phyloP scores from a whole-genome alignment of 2,797 vertebrate genomes.

The Dromococcyx pavoninus region DNA sequence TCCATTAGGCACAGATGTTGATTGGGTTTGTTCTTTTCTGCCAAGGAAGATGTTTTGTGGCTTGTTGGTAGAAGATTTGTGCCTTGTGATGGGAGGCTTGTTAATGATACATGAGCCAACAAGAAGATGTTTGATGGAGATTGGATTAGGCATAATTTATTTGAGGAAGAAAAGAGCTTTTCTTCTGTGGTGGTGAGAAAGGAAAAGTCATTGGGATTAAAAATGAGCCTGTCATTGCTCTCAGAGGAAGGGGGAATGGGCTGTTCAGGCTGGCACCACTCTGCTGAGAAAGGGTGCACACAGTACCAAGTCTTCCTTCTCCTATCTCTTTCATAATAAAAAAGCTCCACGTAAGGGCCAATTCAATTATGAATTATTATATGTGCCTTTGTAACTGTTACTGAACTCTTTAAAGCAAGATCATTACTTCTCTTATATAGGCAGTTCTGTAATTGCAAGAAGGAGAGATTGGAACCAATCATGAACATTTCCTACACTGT shows the following conservation, averaged over 20 bases:
- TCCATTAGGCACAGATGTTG: not conserved
- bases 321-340: not conserved
- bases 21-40: not conserved
- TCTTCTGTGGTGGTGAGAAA: fast-evolving
- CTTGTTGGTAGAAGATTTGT: not conserved
- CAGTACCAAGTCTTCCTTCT: not conserved
- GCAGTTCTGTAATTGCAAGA: not conserved
- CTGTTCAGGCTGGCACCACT: not conserved
- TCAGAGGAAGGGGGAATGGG: not conserved
- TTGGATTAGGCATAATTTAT: not conserved
- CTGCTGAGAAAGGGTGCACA: not conserved
- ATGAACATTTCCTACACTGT: not conserved
- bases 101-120: not conserved
- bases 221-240: not conserved
- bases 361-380: not conserved
- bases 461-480: not conserved
- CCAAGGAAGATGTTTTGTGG: not conserved
- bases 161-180: not conserved
- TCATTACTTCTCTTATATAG: not conserved
- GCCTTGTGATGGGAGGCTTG: not conserved
- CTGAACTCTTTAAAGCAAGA: not conserved
- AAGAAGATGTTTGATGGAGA: not conserved
- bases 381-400: not conserved
- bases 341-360: not conserved
- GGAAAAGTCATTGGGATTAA: not conserved